Percentiles rank a stretch among this genome's conserved stretches.
Conservation (phyloP, 2,113 vertebrate genomes). For the Sebastes schlegelii region DNA sequence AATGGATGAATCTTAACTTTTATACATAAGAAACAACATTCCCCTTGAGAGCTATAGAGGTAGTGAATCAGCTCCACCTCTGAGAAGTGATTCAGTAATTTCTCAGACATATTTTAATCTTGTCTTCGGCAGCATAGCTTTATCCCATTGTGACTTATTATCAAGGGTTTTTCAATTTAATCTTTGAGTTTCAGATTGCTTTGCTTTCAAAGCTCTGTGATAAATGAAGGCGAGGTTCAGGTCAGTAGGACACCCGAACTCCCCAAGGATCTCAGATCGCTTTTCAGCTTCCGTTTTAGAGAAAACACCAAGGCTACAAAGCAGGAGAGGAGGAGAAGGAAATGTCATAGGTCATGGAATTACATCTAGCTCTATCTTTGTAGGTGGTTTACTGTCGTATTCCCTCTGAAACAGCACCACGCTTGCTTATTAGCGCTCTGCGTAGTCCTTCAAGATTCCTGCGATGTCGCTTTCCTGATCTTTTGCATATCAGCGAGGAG, state of each 20-base stretch:
- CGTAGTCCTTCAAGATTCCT: not conserved
- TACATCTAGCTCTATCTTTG: not conserved
- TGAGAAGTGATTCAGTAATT: not conserved
- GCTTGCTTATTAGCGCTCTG: not conserved
- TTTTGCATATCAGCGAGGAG: conserved; percentile 15
- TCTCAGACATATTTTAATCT: conserved; percentile 2
- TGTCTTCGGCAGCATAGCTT: not conserved
- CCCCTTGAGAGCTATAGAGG: not conserved
- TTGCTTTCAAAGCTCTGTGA: conserved; percentile 33
- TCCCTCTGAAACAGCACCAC: not conserved
- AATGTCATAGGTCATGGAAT: conserved; percentile 43
- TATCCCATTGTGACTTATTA: not conserved
- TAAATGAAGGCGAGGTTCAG: conserved; percentile 40
- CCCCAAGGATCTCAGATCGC: conserved; percentile 30
- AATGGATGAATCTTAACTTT: conserved; percentile 26
- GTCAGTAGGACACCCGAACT: conserved; percentile 27
- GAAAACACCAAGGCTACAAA: conserved; percentile 13
- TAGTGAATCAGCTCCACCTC: not conserved
- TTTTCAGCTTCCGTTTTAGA: conserved; percentile 40
- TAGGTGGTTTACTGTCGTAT: not conserved
- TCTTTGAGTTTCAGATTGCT: conserved; percentile 23
- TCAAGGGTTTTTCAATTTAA: conserved; percentile 7
- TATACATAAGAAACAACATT: conserved; percentile 7
- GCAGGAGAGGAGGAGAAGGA: conserved; percentile 12
- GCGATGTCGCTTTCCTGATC: conserved; percentile 4